phyloP scores from a whole-genome alignment of 2,888 invertebrate genomes.

The Apotomis capreana region DNA sequence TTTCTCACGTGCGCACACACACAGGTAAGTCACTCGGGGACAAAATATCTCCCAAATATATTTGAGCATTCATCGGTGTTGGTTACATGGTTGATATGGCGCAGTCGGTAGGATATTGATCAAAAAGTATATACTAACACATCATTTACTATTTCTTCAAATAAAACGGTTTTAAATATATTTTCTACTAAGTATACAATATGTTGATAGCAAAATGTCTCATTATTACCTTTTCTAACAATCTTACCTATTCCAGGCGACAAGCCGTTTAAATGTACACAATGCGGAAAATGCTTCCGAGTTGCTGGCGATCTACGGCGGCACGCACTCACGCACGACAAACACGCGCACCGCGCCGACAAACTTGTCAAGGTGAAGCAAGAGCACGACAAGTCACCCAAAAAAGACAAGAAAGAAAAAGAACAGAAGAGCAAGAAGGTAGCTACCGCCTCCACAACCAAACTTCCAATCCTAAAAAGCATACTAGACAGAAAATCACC shows the following conservation, averaged over 20 bases:
- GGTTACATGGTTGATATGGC: too few species aligned
- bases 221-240: not conserved
- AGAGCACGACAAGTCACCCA: constrained; percentile 33
- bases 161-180: too few species aligned
- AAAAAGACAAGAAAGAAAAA: constrained; percentile 45
- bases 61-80: too few species aligned
- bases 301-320: constrained; percentile 92
- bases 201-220: too few species aligned
- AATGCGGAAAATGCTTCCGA: constrained; percentile 92
- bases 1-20: constrained; percentile 92
- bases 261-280: constrained; percentile 88
- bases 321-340: constrained; percentile 88
- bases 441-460: constrained; percentile 29
- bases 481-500: constrained; percentile 36
- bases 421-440: constrained; percentile 44
- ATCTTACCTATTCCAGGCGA: constrained; percentile 80
- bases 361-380: constrained; percentile 53
- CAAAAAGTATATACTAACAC: too few species aligned
- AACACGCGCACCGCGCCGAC: constrained; percentile 53
- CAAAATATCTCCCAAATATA: too few species aligned
- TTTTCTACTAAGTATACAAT: too few species aligned
- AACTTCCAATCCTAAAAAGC: constrained; percentile 38
- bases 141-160: too few species aligned
- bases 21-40: constrained; percentile 66
- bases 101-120: too few species aligned